Conservation (phyloP, 2,113 vertebrate genomes). For the Phocoena sinus region DNA sequence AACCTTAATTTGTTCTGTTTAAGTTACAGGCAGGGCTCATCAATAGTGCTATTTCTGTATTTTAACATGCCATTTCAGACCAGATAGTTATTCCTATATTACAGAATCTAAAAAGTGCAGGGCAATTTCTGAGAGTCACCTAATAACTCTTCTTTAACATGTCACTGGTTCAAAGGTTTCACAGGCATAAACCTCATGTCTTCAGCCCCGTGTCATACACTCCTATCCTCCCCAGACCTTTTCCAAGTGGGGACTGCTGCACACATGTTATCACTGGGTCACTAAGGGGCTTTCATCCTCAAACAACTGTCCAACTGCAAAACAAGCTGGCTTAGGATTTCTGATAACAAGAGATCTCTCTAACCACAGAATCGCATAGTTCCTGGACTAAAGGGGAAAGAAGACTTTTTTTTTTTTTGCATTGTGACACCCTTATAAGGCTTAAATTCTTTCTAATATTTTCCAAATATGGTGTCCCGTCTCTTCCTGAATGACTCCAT, state of each 20-base stretch:
- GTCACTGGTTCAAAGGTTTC: not conserved
- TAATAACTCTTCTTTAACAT: not conserved
- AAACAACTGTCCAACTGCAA: not conserved
- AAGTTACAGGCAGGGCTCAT: not conserved
- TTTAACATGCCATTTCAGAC: not conserved
- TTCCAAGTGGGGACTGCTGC: not conserved
- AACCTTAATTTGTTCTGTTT: conserved; percentile 52
- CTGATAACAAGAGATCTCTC: not conserved
- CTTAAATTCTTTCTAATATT: not conserved
- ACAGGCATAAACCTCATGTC: not conserved
- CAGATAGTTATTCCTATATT: not conserved
- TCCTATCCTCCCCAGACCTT: not conserved
- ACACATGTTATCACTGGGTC: not conserved
- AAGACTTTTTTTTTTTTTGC: not conserved
- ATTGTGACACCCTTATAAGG: not conserved
- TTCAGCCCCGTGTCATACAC: not conserved
- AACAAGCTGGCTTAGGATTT: not conserved
- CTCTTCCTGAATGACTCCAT: not conserved
- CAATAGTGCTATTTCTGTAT: conserved; percentile 5
- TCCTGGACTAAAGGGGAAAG: not conserved
- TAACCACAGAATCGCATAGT: not conserved
- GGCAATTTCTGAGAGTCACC: not conserved
- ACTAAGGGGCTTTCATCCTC: not conserved
- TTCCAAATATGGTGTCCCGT: not conserved
- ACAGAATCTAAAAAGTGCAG: not conserved